These are phyloP conservation scores for Rhinichthys klamathensis DNA, from an alignment of 2,113 vertebrate species.

Conservation along the genomic window DNA sequence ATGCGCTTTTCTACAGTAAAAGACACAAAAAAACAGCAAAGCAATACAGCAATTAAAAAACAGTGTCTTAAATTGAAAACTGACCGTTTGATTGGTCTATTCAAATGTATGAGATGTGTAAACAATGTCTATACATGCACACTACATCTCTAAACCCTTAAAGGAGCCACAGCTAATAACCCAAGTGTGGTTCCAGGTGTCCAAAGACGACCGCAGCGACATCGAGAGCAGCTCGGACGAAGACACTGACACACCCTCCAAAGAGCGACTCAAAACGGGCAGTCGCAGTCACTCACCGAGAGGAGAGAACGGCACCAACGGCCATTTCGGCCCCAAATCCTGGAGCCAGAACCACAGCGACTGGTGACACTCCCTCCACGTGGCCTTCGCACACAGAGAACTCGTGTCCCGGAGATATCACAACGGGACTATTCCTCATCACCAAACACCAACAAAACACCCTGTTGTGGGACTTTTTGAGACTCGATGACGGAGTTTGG, in stretches of 20 bases:
- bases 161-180: background rate
- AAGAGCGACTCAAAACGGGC: slow-evolving; percentile 65
- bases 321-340: slow-evolving; percentile 75
- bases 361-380: slow-evolving; percentile 25
- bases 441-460: background rate
- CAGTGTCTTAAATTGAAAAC: too few species aligned
- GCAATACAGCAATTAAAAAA: too few species aligned
- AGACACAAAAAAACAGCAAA: too few species aligned
- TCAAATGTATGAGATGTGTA: background rate
- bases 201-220: slow-evolving; percentile 95
- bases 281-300: slow-evolving; percentile 62
- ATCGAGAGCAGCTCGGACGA: slow-evolving; percentile 97
- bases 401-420: slow-evolving; percentile 33
- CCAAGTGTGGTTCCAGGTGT: slow-evolving; percentile 75
- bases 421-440: slow-evolving; percentile 21
- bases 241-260: slow-evolving; percentile 68
- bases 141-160: background rate
- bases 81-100: background rate
- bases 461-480: background rate
- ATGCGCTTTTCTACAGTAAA: too few species aligned
- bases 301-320: slow-evolving; percentile 86
- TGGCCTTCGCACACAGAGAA: background rate
- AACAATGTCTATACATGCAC: background rate
- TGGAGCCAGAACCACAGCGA: slow-evolving; percentile 76
- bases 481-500: background rate